Percentiles rank a stretch among this genome's conserved stretches.
Conservation (phyloP, 1,140 invertebrate genomes). For the Hydropsyche tenuis region DNA sequence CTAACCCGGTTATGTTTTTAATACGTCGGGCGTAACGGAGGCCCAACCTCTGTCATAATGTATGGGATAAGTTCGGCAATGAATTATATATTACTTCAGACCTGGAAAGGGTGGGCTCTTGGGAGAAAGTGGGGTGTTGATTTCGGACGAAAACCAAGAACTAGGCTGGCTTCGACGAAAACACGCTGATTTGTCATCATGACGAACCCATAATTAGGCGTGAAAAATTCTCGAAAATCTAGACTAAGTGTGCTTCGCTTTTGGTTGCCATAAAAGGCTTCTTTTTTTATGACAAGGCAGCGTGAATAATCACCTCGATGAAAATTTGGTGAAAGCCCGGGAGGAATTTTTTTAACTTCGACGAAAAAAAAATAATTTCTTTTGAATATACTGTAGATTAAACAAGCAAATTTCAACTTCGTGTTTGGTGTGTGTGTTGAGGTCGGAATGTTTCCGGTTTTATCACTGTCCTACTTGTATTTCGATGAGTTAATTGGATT, state of each 20-base stretch:
- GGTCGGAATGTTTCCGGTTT: too few relatives aligned
- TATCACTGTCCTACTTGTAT: too few relatives aligned
- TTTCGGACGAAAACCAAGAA: not conserved
- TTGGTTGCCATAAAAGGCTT: not conserved
- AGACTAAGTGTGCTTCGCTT: not conserved
- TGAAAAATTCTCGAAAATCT: slow-evolving; percentile 23
- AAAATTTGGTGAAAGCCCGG: not conserved
- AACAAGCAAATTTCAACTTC: too few relatives aligned
- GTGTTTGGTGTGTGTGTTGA: too few relatives aligned
- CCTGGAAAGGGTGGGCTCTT: not conserved
- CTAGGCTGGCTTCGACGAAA: not conserved
- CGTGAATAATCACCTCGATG: slow-evolving; percentile 8
- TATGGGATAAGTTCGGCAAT: slow-evolving; percentile 17
- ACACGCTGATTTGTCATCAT: slow-evolving; percentile 17
- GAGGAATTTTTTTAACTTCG: too few relatives aligned
- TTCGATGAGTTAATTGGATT: too few relatives aligned
- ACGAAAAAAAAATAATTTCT: too few relatives aligned
- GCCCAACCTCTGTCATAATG: slow-evolving; percentile 11
- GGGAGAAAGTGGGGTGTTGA: not conserved
- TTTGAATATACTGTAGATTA: too few relatives aligned
- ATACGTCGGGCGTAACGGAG: slow-evolving; percentile 21
- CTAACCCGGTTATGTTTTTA: slow-evolving; percentile 19
- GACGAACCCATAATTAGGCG: slow-evolving; percentile 22
- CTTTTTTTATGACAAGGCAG: not conserved
- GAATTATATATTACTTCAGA: slow-evolving; percentile 21